phyloP scores from a whole-genome alignment of 92 coral and sea anemone genomes.

The Parazoanthus swiftii region DNA sequence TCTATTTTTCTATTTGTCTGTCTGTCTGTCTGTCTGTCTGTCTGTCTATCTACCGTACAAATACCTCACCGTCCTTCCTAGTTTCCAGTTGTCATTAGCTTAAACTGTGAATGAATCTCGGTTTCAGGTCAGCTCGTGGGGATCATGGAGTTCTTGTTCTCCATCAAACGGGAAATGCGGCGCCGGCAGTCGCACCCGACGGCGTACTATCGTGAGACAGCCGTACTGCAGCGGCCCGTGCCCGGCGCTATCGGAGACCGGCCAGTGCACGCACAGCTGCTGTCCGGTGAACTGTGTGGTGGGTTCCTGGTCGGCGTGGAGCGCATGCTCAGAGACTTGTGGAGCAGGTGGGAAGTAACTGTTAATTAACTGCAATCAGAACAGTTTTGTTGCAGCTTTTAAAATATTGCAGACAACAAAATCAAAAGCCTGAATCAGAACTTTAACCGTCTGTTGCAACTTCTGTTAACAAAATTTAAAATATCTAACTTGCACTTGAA shows the following conservation, averaged over 20 bases:
- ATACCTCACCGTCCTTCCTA: background rate
- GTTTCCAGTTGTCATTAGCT: background rate
- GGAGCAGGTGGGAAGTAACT: conserved; percentile 61
- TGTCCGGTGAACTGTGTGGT: conserved; percentile 89
- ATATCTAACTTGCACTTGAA: too few species aligned
- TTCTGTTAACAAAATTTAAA: too few species aligned
- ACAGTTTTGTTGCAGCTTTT: too few species aligned
- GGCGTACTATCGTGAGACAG: conserved; percentile 62
- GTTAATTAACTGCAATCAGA: too few species aligned
- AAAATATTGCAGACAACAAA: too few species aligned
- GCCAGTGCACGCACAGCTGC: conserved; percentile 82
- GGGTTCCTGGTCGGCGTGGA: conserved; percentile 77
- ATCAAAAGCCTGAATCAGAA: too few species aligned
- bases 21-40: too few species aligned
- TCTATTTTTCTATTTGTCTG: too few species aligned
- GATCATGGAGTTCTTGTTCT: conserved; percentile 68
- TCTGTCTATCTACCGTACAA: too few species aligned
- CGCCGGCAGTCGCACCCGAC: conserved; percentile 66
- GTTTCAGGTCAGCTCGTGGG: conserved; percentile 81
- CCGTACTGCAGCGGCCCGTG: conserved; percentile 89
- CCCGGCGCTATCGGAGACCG: conserved; percentile 59
- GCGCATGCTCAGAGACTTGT: conserved; percentile 82
- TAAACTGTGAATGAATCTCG: background rate
- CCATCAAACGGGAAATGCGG: conserved; percentile 88
- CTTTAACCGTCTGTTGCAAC: too few species aligned